Evolutionary conservation across 2,113 vertebrate species (phyloP).

Genomic region (Tragelaphus imberbis): DNA sequence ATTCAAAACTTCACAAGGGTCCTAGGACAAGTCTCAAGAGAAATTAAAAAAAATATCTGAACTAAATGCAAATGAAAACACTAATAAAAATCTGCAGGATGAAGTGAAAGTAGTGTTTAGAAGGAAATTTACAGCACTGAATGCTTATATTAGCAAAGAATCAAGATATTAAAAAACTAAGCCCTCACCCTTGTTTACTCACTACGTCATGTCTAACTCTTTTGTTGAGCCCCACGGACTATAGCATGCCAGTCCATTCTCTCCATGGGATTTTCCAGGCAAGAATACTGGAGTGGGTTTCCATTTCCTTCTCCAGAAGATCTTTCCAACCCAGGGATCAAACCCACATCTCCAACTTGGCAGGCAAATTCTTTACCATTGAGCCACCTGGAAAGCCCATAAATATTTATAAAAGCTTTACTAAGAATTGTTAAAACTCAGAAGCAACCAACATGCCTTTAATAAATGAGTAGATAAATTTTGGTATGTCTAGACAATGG

Average conservation of each 20-base stretch:
- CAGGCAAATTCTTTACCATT: background rate
- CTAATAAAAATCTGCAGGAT: background rate
- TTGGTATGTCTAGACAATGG: background rate
- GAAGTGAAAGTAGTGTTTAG: background rate
- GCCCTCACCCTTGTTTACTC: background rate
- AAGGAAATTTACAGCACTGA: background rate
- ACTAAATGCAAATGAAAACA: background rate
- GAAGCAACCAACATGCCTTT: background rate
- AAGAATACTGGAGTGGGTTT: background rate
- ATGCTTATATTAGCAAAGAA: background rate
- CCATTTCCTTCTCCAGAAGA: background rate
- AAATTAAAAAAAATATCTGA: background rate
- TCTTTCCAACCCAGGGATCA: background rate
- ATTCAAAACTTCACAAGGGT: background rate
- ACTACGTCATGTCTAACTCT: background rate
- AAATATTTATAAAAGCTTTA: background rate
- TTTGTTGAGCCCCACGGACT: background rate
- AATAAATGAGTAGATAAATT: background rate
- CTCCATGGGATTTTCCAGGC: background rate
- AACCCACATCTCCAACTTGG: rapidly evolving
- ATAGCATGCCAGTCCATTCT: background rate
- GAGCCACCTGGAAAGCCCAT: background rate
- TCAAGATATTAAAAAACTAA: background rate
- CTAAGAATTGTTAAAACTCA: background rate
- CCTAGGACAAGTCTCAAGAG: background rate